These are phyloP conservation scores for Adelges cooleyi DNA, from an alignment of 1,140 invertebrate species.

Conservation along the genomic window DNA sequence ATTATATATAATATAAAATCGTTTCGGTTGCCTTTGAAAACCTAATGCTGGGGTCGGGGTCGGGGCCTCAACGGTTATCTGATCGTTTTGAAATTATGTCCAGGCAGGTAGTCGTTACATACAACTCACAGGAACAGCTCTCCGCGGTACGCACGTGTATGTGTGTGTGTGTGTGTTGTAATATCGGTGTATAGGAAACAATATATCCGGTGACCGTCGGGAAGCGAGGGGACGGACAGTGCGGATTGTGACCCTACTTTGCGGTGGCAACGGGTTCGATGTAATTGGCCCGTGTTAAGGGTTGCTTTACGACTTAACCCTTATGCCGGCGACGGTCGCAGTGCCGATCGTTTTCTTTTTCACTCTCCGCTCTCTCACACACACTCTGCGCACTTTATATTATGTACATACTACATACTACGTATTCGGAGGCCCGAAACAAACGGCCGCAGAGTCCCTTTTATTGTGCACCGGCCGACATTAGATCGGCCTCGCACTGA, in stretches of 20 bases:
- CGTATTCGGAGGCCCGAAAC: background rate
- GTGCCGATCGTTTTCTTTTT: conserved; percentile 17
- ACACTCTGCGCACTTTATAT: background rate
- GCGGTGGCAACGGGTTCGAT: conserved; percentile 26
- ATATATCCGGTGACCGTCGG: background rate
- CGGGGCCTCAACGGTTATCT: too few relatives aligned
- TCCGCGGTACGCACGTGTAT: too few relatives aligned
- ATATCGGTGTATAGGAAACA: conserved; percentile 20
- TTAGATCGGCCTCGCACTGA: background rate
- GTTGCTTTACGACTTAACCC: conserved; percentile 29
- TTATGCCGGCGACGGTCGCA: background rate
- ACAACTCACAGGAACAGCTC: too few relatives aligned
- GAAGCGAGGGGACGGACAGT: background rate
- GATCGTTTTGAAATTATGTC: too few relatives aligned
- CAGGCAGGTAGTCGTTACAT: too few relatives aligned
- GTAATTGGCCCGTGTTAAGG: conserved; percentile 28
- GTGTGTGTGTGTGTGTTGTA: background rate
- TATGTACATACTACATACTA: background rate
- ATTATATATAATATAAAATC: too few relatives aligned
- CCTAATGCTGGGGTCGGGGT: too few relatives aligned
- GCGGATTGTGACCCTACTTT: conserved; percentile 24
- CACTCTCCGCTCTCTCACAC: background rate
- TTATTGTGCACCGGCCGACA: conserved; percentile 10
- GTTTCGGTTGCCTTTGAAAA: too few relatives aligned
- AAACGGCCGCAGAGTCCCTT: background rate